Conservation (phyloP, 2,797 vertebrate genomes). For the Rallus crepitans region DNA sequence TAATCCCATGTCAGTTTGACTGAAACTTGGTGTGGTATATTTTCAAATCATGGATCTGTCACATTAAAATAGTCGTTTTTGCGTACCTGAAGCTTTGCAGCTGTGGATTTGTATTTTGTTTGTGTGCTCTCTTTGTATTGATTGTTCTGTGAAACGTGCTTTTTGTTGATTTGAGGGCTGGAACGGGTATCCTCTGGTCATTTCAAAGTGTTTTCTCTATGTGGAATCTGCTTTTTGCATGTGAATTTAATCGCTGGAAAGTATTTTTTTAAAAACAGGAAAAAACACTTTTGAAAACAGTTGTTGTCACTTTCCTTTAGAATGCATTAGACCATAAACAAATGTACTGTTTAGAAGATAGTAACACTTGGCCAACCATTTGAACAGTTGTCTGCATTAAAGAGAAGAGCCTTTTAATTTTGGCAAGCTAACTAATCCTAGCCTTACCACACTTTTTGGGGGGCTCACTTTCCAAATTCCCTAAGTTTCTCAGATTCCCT, state of each 20-base stretch:
- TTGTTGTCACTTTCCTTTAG: conserved; percentile 39
- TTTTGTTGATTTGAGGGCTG: conserved; percentile 31
- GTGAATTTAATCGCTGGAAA: conserved; percentile 40
- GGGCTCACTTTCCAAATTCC: not conserved
- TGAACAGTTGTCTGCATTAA: not conserved
- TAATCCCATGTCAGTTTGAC: not conserved
- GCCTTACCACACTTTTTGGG: not conserved
- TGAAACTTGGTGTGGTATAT: not conserved
- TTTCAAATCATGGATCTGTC: conserved; percentile 13
- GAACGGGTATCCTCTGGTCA: not conserved
- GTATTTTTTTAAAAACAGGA: not conserved
- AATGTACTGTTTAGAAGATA: not conserved
- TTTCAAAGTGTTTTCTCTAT: conserved; percentile 33
- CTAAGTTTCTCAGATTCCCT: not conserved
- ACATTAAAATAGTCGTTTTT: conserved; percentile 19
- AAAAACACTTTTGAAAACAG: not conserved
- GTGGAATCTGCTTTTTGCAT: conserved; percentile 42
- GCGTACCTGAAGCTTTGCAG: conserved; percentile 17
- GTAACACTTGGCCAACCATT: not conserved
- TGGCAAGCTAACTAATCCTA: not conserved
- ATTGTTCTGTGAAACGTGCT: conserved; percentile 22
- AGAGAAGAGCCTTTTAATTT: not conserved
- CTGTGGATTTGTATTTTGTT: conserved; percentile 53
- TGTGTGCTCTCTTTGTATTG: not conserved
- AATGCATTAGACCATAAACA: not conserved